Evolutionary conservation across 1,140 invertebrate genomes (phyloP), one percentile per base, ranked within the genome.

Genomic region (Oedothorax gibbosus): DNA sequence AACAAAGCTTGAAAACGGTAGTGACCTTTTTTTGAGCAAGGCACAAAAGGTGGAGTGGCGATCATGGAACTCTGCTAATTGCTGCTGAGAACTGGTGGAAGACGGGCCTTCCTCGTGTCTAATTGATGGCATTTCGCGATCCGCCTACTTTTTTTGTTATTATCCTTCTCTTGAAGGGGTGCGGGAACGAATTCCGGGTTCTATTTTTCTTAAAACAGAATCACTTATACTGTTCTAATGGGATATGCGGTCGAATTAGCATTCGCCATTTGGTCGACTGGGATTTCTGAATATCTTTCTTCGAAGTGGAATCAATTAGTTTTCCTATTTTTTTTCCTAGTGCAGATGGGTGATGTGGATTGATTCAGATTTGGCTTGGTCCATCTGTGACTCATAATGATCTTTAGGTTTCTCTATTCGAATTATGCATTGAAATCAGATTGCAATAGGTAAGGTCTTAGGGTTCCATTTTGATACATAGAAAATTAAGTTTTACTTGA

Each of bases 1-100:
- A 84, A 66, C 71, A 50, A 81, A 71, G 66, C 81, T 84, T 18
- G 68, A 84, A 84, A 82, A 84, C 64, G 62, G 81, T 73, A 73
- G 81, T 84, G 81, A 84, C 81, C 81, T 84, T 84, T 76, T 75
- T 66, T 66, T 35, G 35, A 64, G 9, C 18, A 57, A 75, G 49
- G 8, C n/a, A 60, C 53, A 79, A 65, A 64, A 64, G 54, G n/a
- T 64, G 20, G 51, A 64, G 20, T 64, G 62, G 20, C 53, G 5
- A 35, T 35, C 35, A 35, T n/a, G 20, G 53, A 64, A 73, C 54
- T 57, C 56, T 64, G 60, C 81, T 84, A 84, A 84, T 84, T 84
- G 81, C 62, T 68, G 81, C 68, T 84, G 81, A 82, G 80, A 73
- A 56, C 54, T 20, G 12, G 80, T 56, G 15, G 50, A 50, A 73